phyloP scores from a whole-genome alignment of 2,113 vertebrate species.

The Danionella cerebrum region DNA sequence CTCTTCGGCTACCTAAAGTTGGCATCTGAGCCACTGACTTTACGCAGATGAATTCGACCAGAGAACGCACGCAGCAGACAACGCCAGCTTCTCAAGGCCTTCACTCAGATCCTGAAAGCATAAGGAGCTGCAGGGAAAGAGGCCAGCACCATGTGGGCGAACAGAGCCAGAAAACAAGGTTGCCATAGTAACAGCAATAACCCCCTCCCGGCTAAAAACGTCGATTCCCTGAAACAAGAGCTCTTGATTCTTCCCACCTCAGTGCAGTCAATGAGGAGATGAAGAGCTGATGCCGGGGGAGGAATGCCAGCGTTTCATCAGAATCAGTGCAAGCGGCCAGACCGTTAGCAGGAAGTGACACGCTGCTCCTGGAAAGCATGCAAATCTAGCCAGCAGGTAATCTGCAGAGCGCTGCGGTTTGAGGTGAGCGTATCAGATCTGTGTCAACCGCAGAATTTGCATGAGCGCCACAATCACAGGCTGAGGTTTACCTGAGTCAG shows the following conservation, averaged over 20 bases:
- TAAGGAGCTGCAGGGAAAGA: conserved; percentile 15
- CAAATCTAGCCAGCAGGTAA: background rate
- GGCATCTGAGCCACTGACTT: no score
- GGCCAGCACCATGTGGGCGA: conserved; percentile 43
- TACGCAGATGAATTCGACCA: background rate
- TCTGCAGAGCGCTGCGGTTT: background rate
- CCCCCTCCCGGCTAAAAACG: conserved; percentile 18
- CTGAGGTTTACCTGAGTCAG: background rate
- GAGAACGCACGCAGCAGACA: conserved; percentile 26
- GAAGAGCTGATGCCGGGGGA: no score
- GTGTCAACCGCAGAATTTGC: conserved; percentile 20
- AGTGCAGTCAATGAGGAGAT: background rate
- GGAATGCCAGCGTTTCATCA: no score
- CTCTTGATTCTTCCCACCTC: background rate
- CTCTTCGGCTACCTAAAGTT: no score
- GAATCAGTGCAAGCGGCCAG: background rate
- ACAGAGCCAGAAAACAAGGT: conserved; percentile 25
- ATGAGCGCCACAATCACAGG: background rate
- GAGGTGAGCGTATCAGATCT: conserved; percentile 8
- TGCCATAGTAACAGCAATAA: conserved; percentile 38
- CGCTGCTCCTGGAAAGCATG: conserved; percentile 12
- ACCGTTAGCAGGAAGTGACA: background rate
- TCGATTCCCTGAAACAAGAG: conserved; percentile 14
- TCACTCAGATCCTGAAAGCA: conserved; percentile 3
- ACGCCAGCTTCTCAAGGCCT: conserved; percentile 30